Conservation (phyloP, 2,888 invertebrate genomes). For the Gari tellinella region DNA sequence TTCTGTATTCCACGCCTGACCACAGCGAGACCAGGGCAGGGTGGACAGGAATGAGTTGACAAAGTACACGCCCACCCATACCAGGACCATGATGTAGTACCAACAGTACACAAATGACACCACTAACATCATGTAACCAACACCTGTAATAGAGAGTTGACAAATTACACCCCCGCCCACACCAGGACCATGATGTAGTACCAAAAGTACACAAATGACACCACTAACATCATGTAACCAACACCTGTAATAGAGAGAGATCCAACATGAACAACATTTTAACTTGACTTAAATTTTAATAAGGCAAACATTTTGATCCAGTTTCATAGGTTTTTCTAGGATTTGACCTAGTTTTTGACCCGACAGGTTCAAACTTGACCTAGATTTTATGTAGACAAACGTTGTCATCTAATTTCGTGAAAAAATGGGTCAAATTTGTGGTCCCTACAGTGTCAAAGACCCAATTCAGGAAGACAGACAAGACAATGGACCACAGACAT, state of each 20-base stretch:
- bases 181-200: conserved; percentile 73
- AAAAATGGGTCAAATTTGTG: too few relatives aligned
- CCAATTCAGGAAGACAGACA: too few relatives aligned
- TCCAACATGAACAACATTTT: too few relatives aligned
- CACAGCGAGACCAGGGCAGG: conserved; percentile 69
- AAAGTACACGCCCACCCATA: conserved; percentile 73
- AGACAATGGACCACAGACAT: too few relatives aligned
- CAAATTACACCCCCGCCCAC: conserved; percentile 72
- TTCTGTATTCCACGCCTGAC: conserved; percentile 68
- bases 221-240: conserved; percentile 72
- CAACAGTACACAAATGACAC: conserved; percentile 71
- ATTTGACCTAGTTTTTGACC: too few relatives aligned
- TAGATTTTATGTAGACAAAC: too few relatives aligned
- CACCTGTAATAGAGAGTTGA: conserved; percentile 54
- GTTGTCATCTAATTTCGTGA: too few relatives aligned
- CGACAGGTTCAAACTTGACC: too few relatives aligned
- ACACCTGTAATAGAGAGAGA: conserved; percentile 56
- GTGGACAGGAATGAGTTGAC: conserved; percentile 63
- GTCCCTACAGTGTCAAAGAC: too few relatives aligned
- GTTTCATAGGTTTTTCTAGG: too few relatives aligned
- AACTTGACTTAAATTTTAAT: too few relatives aligned
- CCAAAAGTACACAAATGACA: conserved; percentile 70
- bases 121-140: conserved; percentile 73
- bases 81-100: conserved; percentile 72
- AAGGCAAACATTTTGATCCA: too few relatives aligned